Evolutionary conservation across 92 coral and sea anemone species (phyloP), one percentile per base, ranked within the genome.

Genomic region (Parazoanthus darwini): DNA sequence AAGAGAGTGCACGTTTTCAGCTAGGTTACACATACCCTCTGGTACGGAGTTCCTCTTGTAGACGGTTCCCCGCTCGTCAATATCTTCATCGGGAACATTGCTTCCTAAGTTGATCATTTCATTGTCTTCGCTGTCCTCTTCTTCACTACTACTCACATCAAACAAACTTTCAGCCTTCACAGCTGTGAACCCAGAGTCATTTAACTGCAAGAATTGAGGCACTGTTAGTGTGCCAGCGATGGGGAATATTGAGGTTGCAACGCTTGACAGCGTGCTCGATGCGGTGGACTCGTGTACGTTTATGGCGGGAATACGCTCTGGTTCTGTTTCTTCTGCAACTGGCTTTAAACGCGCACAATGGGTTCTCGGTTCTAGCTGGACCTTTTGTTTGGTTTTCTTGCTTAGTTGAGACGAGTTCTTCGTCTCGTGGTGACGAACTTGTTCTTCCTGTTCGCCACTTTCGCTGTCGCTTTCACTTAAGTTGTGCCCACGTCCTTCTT

Each of bases 61-160:
- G 72, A 29, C 46, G 20, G 39, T 16, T 26, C 36, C 72, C 44
- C 20, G 43, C 5, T 79, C 70, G 20, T 80, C 85, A 80, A 54
- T 25, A 26, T 70, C 18, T 44, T 20, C 22, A 63, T 63, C 70
- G 70, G 70, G 5, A 23, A 18, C 70, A 23, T n/a, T 25, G 35
- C 65, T 42, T 33, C 22, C 74, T 1, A 3, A 2, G 23, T 11
- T 29, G 22, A 6, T 48, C 35, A 59, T 26, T 66, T 91, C 95
- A 5, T 88, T 91, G 65, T 90, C 96, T 75, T 92, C 91, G 43
- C 54, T 76, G 4, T 89, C 93, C 23, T 92, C 88, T 2, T 92
- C 94, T n/a, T 95, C 98, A 3, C 89, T 89, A 77, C 92, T 95
- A 78, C 94, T 93, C 13, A 93, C 88, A 51, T 95, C 96, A 86